phyloP scores from a whole-genome alignment of 2,113 vertebrate species.

The Phodopus roborovskii region DNA sequence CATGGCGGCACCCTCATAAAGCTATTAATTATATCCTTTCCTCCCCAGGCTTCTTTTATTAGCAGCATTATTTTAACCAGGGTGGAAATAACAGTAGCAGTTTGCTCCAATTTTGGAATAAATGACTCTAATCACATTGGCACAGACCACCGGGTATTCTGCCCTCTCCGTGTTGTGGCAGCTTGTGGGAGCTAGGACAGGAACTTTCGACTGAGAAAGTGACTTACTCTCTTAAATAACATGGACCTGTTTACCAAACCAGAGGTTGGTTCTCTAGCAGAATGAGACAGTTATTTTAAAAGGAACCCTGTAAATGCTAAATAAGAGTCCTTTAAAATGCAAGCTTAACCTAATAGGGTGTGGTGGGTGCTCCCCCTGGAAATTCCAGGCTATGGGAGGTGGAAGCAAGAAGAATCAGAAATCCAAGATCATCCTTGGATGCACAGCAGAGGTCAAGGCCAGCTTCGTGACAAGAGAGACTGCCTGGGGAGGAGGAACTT shows the following conservation, averaged over 20 bases:
- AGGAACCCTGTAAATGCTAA: background rate
- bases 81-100: constrained; percentile 47
- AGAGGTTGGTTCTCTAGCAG: constrained; percentile 51
- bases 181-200: background rate
- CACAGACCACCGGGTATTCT: background rate
- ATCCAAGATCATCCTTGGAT: background rate
- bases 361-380: background rate
- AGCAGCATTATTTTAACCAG: constrained; percentile 54
- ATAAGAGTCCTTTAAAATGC: constrained; percentile 33
- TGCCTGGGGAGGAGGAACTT: background rate
- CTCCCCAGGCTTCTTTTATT: constrained; percentile 59
- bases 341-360: background rate
- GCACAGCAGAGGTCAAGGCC: background rate
- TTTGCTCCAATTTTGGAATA: constrained; percentile 65
- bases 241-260: constrained; percentile 52
- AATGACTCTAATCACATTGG: constrained; percentile 37
- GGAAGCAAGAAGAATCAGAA: no score
- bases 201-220: constrained; percentile 21
- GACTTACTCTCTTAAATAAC: constrained; percentile 55
- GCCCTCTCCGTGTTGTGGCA: background rate
- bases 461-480: background rate
- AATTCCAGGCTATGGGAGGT: background rate
- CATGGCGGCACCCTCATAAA: background rate
- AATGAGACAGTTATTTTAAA: constrained; percentile 56
- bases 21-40: constrained; percentile 66